phyloP scores from a whole-genome alignment of 2,113 vertebrate species.

The Grus americana region DNA sequence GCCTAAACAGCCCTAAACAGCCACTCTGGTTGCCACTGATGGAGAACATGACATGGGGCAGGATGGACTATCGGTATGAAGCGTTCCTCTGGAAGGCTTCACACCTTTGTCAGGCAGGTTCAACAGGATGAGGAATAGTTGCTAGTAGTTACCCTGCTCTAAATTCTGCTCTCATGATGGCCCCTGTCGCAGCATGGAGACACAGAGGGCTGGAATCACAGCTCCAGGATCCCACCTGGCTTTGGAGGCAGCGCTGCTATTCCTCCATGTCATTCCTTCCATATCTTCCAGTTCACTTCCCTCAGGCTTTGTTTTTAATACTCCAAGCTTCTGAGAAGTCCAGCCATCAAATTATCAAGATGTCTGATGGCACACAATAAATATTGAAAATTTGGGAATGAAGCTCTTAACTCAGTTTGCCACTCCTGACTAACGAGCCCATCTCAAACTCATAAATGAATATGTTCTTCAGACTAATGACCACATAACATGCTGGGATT shows the following conservation, averaged over 20 bases:
- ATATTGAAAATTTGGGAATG: not conserved
- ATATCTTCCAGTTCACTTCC: not conserved
- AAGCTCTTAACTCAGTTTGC: not conserved
- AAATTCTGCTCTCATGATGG: not conserved
- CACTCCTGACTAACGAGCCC: not conserved
- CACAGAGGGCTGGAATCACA: not conserved
- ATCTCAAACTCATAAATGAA: constrained; percentile 2
- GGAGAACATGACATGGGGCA: not conserved
- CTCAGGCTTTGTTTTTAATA: not conserved
- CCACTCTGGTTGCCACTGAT: not conserved
- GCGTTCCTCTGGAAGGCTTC: not conserved
- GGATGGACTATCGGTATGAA: not conserved
- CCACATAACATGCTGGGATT: not conserved
- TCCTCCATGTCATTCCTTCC: not conserved
- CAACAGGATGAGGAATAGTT: fast-evolving
- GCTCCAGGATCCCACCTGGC: not conserved
- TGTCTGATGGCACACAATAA: not conserved
- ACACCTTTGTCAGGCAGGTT: not conserved
- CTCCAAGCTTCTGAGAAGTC: not conserved
- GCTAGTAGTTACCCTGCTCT: not conserved
- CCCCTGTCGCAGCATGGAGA: not conserved
- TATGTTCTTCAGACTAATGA: not conserved
- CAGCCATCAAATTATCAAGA: not conserved
- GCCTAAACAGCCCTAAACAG: not conserved
- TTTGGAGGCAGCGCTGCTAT: not conserved